Evolutionary conservation across 2,797 vertebrate genomes (phyloP), one percentile per base, ranked within the genome.

Genomic region (Poeciliopsis gracilis): DNA sequence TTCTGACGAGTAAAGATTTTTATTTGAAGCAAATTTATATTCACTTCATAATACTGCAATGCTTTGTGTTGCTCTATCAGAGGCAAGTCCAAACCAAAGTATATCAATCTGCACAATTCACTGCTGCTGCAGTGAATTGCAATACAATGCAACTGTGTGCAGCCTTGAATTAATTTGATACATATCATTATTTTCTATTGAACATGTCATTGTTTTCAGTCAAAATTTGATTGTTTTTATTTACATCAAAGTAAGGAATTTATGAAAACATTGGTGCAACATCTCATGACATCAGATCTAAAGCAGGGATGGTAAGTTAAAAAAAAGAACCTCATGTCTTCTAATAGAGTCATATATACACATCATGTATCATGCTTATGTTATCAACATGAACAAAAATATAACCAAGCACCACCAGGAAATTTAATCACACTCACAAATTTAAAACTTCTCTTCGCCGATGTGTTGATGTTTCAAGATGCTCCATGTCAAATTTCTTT

Each of bases 401-500:
- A 67, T 67, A 67, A 5, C 23, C 66, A 77, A 16, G 11, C 38
- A 76, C 36, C 69, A 55, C 73, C 45, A 75, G 72, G 77, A 84
- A 82, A 71, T 82, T 82, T 79, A 71, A 76, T 72, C 73, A 76
- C 76, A 78, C 61, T 75, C 73, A 83, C 61, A 79, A 51, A 72
- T 76, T 77, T 83, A 73, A 72, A 76, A 79, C 77, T 69, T 88
- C 81, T 88, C 81, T 85, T 79, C 53, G 73, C 61, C 3, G 12
- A 30, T 85, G 75, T 79, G 80, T 79, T 75, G n/a, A 81, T 91
- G 76, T 86, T 90, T 85, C 78, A 72, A 81, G 81, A 80, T 12
- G 70, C 84, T 83, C 80, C 88, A 84, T 90, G 87, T 90, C 91
- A 92, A 74, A 82, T 91, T 87, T 77, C 76, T 90, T 93, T 87